Evolutionary conservation across 2,797 vertebrate species (phyloP), one percentile per base, ranked within the genome.

Genomic region (Orestias chungarensis): DNA sequence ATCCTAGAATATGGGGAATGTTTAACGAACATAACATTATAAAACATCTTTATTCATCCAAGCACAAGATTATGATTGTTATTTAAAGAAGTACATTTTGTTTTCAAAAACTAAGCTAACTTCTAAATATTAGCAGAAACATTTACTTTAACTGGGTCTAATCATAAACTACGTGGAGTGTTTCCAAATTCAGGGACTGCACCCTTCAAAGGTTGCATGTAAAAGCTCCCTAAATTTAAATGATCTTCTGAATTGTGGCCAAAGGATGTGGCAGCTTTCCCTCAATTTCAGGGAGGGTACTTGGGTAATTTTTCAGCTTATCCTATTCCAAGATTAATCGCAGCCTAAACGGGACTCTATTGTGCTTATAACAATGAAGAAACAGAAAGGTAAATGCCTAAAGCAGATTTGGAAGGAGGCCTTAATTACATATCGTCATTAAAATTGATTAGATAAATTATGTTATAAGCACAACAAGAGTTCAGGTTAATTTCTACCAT

Each of bases 1-100:
- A 50, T 95, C 94, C 94, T 94, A 31, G 1, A 70, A 64, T 4
- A 54, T 4, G 14, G 4, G 29, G 64, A 73, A 46, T 23, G 18
- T 4, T 23, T 29, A 52, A n/a, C 3, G 1, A 44, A 3, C 25
- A 29, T 33, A 4, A 42, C 8, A 46, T 15, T 46, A 23, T 29
- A 23, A 31, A 38, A 20, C 27, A 57, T n/a, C n/a, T n/a, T n/a
- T n/a, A n/a, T n/a, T n/a, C n/a, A n/a, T n/a, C n/a, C n/a, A n/a
- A n/a, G n/a, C n/a, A n/a, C n/a, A n/a, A n/a, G n/a, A n/a, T n/a
- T n/a, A n/a, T n/a, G n/a, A n/a, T n/a, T n/a, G n/a, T 27, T 29
- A 8, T 31, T 55, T 55, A 29, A 14, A 55, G 52, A 31, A 6
- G 27, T 31, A 31, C 52, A 20, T 38, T 38, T 12, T n/a, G 15